These are phyloP conservation scores for Ophiothrix spiculata DNA, from an alignment of 35 echinoderm and acorn worm species.

Conservation along the genomic window DNA sequence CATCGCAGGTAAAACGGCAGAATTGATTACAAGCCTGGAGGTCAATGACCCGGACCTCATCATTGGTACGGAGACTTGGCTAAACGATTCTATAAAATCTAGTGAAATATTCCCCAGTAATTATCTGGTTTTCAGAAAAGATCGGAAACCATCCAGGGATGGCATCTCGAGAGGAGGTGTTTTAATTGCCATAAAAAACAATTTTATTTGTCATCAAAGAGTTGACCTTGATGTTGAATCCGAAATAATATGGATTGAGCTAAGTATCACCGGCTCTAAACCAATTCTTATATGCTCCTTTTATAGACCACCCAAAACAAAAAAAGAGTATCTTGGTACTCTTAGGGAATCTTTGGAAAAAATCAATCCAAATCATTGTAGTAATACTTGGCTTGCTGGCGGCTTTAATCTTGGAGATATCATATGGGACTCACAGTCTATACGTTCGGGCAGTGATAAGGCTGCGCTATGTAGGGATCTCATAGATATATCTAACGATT, in stretches of 20 bases:
- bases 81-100: neutral
- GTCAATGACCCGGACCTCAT: slow-evolving; percentile 13
- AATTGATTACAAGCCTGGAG: neutral
- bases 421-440: neutral
- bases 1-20: neutral
- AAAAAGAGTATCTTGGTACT: neutral
- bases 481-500: neutral
- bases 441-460: neutral
- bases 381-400: neutral
- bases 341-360: neutral
- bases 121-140: slow-evolving; percentile 23
- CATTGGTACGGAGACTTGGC: slow-evolving; percentile 33
- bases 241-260: neutral
- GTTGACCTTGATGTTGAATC: neutral
- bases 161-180: slow-evolving; percentile 5
- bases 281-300: neutral
- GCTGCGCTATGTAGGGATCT: neutral
- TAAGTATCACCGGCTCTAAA: neutral
- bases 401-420: slow-evolving; percentile 13
- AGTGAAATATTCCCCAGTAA: slow-evolving; percentile 19
- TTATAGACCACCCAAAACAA: neutral
- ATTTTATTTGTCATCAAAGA: neutral
- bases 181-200: neutral
- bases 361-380: too few species aligned
- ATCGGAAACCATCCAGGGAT: too few species aligned